phyloP scores from a whole-genome alignment of 2,113 vertebrate species.

The Anser cygnoides region DNA sequence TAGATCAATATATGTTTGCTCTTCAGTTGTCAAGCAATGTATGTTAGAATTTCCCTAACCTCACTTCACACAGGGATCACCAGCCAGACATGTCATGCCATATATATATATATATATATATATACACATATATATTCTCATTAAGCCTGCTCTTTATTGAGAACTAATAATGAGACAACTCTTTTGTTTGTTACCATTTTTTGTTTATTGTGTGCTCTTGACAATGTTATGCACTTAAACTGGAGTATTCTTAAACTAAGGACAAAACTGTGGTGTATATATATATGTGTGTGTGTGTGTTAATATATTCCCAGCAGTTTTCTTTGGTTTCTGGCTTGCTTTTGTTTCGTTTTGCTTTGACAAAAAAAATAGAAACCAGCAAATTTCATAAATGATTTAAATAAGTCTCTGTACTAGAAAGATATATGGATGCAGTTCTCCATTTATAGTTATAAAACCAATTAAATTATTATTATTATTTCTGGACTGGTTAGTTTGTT shows the following conservation, averaged over 20 bases:
- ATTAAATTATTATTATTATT: no score
- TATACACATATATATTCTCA: background rate
- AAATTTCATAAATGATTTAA: background rate
- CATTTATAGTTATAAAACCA: background rate
- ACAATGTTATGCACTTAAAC: background rate
- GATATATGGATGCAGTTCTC: background rate
- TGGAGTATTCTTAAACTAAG: background rate
- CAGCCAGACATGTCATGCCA: background rate
- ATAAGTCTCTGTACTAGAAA: background rate
- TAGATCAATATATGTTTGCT: background rate
- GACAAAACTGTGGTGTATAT: background rate
- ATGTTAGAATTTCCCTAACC: background rate
- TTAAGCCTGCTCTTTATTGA: background rate
- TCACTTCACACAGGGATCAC: background rate
- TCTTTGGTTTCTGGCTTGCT: background rate
- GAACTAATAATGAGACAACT: background rate
- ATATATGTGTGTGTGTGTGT: background rate
- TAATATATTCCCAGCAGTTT: background rate
- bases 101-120: no score
- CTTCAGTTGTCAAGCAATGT: background rate
- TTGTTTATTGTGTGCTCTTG: background rate
- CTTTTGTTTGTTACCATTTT: background rate
- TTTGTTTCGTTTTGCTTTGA: no score
- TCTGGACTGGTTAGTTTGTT: background rate
- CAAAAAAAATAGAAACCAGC: background rate